phyloP scores from a whole-genome alignment of 1,140 invertebrate species.

The Drepana arcuata region DNA sequence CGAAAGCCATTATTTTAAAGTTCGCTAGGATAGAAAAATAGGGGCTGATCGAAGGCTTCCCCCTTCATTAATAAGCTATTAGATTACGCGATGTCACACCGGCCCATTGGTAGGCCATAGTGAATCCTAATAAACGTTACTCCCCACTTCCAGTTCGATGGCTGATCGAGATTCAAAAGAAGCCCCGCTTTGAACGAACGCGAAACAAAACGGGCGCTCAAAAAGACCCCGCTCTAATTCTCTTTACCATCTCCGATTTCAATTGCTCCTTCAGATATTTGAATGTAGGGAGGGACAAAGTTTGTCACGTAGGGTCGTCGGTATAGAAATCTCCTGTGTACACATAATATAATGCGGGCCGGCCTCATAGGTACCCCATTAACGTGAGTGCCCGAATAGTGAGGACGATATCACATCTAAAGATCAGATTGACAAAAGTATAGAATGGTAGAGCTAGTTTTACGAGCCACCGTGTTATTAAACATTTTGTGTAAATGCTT shows the following conservation, averaged over 20 bases:
- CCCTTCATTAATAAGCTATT: slow-evolving; percentile 70
- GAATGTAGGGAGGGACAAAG: slow-evolving; percentile 67
- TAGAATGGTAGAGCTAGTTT: slow-evolving; percentile 52
- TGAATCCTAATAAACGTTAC: slow-evolving; percentile 65
- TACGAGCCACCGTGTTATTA: slow-evolving; percentile 62
- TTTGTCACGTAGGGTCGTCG: slow-evolving; percentile 67
- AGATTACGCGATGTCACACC: slow-evolving; percentile 59
- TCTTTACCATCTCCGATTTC: slow-evolving; percentile 71
- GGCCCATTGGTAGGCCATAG: slow-evolving; percentile 63
- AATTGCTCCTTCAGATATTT: slow-evolving; percentile 72
- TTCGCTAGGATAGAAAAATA: slow-evolving; percentile 66
- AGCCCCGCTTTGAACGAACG: slow-evolving; percentile 54
- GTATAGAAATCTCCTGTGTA: slow-evolving; percentile 38
- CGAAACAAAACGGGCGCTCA: slow-evolving; percentile 63
- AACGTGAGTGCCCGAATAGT: slow-evolving; percentile 54
- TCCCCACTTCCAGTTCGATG: slow-evolving; percentile 65
- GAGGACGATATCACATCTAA: slow-evolving; percentile 56
- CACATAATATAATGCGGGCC: slow-evolving; percentile 64
- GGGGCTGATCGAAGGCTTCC: slow-evolving; percentile 56
- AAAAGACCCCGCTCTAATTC: slow-evolving; percentile 69
- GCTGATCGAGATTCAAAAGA: slow-evolving; percentile 66
- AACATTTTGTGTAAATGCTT: slow-evolving; percentile 61
- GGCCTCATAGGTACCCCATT: slow-evolving; percentile 64
- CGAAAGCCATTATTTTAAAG: slow-evolving; percentile 53
- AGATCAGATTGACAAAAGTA: slow-evolving; percentile 62